Evolutionary conservation across 2,888 invertebrate genomes (phyloP).

Genomic region (Proisotoma minuta): DNA sequence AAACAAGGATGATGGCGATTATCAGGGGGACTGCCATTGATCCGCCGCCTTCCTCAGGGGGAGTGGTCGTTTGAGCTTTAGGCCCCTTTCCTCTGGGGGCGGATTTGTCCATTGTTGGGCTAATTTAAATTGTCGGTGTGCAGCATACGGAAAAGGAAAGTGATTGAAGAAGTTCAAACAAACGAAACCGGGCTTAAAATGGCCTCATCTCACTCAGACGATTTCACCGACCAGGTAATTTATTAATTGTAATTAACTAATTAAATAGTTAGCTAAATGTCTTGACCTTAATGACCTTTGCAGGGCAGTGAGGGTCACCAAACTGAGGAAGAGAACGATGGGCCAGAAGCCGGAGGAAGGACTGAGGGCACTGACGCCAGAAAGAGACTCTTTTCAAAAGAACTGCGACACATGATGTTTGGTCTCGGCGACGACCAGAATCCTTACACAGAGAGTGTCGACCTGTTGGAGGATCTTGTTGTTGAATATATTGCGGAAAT

Average conservation of each 20-base stretch:
- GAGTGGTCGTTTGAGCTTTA: background rate
- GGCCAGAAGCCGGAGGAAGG: no score
- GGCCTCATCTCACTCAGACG: no score
- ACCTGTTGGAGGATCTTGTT: conserved; percentile 92
- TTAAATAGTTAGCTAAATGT: no score
- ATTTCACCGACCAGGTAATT: no score
- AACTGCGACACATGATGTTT: conserved; percentile 97
- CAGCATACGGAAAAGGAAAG: no score
- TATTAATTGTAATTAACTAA: no score
- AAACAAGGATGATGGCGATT: background rate
- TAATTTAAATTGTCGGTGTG: no score
- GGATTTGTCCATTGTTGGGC: background rate
- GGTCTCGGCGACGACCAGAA: conserved; percentile 99
- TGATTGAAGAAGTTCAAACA: no score
- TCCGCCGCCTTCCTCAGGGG: background rate
- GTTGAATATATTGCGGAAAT: conserved; percentile 96
- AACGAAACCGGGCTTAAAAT: no score
- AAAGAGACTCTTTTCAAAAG: conserved; percentile 84
- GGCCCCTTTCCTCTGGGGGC: background rate
- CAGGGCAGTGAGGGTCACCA: background rate
- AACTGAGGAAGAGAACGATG: background rate
- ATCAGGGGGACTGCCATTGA: background rate
- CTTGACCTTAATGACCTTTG: no score
- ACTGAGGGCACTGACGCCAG: no score
- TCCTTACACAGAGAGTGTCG: conserved; percentile 97